A percentile compares a stretch with the other conserved stretches of the same genome.
These are phyloP conservation scores for Sturnira hondurensis DNA, from an alignment of 2,113 vertebrate species.

Conservation along the genomic window DNA sequence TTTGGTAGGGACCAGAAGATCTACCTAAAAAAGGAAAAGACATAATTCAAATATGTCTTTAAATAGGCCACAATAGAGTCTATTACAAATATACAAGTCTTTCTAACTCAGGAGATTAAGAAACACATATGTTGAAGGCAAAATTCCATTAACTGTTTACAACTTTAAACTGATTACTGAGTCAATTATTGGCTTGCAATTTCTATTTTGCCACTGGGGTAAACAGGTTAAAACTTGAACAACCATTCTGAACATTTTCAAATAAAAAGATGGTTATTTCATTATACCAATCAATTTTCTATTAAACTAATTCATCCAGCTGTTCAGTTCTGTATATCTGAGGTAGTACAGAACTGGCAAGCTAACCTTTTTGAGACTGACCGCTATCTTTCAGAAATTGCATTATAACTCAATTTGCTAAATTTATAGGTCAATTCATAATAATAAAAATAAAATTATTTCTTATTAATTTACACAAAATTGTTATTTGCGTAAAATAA, in stretches of 20 bases:
- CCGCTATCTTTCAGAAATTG: background rate
- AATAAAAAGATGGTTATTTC: background rate
- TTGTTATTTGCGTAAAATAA: no score
- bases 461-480: no score
- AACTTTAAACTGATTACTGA: background rate
- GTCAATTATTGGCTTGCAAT: background rate
- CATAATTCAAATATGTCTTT: background rate
- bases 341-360: background rate
- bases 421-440: background rate
- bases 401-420: background rate
- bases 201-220: background rate
- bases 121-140: background rate
- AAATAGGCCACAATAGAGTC: background rate
- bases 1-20: conserved; percentile 93
- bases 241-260: background rate
- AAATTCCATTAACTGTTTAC: background rate
- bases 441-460: background rate
- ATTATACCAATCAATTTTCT: background rate
- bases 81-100: background rate
- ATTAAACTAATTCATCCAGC: background rate
- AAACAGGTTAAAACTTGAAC: background rate
- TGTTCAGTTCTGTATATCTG: background rate
- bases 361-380: background rate
- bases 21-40: conserved; percentile 83
- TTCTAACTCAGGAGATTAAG: background rate